Evolutionary conservation across 2,113 vertebrate genomes (phyloP).

Genomic region (Siniperca knerii): DNA sequence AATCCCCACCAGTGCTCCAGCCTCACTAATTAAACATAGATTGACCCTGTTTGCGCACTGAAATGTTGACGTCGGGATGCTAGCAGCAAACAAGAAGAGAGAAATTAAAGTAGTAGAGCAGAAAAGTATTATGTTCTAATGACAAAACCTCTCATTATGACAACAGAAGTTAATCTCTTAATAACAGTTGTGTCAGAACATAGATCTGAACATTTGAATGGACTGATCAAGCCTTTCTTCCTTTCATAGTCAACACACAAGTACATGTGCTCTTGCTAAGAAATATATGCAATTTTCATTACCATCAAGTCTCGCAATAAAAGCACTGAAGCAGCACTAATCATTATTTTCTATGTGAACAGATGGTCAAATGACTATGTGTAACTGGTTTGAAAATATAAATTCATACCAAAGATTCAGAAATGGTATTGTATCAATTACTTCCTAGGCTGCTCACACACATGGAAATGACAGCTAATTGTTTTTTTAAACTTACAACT

Average conservation of each 20-base stretch:
- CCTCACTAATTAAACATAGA: constrained; percentile 52
- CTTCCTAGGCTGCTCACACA: no score
- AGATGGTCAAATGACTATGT: no score
- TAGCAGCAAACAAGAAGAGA: background rate
- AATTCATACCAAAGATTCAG: background rate
- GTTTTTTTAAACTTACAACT: no score
- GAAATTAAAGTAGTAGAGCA: background rate
- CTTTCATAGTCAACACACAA: background rate
- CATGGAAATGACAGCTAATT: no score
- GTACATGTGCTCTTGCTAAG: background rate
- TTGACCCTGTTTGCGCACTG: constrained; percentile 36
- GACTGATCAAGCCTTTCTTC: background rate
- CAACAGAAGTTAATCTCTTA: background rate
- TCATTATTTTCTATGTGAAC: background rate
- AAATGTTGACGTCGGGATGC: background rate
- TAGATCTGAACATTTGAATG: background rate
- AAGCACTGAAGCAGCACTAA: background rate
- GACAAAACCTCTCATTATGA: background rate
- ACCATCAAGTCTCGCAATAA: background rate
- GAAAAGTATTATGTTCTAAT: background rate
- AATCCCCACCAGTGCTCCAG: constrained; percentile 21
- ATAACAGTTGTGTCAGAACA: background rate
- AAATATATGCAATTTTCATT: background rate
- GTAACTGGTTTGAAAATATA: no score
- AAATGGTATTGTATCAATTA: no score